Percentiles rank a stretch among this genome's conserved stretches.
Evolutionary conservation across 2,797 vertebrate species (phyloP).

Genomic region (Pelochelys cantorii): DNA sequence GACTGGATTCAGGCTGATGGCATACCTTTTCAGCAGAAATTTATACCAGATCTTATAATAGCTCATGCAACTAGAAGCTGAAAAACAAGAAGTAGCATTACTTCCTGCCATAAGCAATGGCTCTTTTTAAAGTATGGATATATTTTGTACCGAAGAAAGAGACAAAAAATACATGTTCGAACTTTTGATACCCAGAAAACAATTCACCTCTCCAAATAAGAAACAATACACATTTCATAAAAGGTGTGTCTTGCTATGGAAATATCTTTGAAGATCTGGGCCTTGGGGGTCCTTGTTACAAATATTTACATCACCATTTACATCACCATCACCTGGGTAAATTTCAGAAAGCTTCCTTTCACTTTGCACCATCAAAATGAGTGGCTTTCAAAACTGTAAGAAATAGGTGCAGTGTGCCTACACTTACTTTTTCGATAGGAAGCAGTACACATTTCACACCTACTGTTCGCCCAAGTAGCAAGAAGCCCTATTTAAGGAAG

Average conservation of each 20-base stretch:
- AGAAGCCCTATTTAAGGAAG: not conserved
- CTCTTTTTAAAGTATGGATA: not conserved
- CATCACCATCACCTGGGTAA: not conserved
- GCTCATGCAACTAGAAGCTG: not conserved
- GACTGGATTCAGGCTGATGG: not conserved
- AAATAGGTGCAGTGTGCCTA: constrained; percentile 12
- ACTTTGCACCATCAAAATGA: constrained; percentile 27
- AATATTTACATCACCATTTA: not conserved
- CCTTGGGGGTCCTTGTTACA: not conserved
- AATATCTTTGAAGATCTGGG: not conserved
- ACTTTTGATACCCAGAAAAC: not conserved
- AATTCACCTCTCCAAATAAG: not conserved
- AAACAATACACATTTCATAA: not conserved
- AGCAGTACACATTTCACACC: not conserved
- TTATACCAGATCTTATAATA: not conserved
- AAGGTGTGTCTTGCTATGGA: not conserved
- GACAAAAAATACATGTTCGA: not conserved
- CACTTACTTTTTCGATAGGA: not conserved
- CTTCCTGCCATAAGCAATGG: not conserved
- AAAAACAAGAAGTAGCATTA: fast-evolving
- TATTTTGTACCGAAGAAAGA: not conserved
- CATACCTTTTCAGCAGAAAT: not conserved
- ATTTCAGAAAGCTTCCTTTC: constrained; percentile 47
- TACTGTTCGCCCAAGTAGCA: not conserved
- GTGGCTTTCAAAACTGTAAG: constrained; percentile 35